A percentile compares a stretch with the other conserved stretches of the same genome.
phyloP scores from a whole-genome alignment of 1,140 invertebrate species.

The Muscidifurax raptorellus region DNA sequence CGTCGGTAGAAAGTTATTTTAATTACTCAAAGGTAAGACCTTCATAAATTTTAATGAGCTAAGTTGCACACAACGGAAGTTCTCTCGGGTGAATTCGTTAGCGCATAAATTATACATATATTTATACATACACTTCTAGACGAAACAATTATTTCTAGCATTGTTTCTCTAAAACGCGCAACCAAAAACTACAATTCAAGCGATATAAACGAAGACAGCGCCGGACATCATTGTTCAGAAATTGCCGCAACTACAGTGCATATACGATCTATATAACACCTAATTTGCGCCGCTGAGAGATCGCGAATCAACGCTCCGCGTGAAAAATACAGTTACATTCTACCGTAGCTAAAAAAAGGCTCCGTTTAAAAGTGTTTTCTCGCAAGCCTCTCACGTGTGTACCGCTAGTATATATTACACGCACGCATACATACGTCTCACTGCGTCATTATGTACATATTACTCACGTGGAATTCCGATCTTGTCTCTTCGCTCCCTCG shows the following conservation, averaged over 20 bases:
- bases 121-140: too few species aligned
- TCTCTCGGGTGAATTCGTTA: not conserved
- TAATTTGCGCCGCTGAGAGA: too few species aligned
- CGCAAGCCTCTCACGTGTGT: not conserved
- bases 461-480: slow-evolving; percentile 32
- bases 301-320: not conserved
- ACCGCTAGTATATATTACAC: not conserved
- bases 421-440: not conserved
- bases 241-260: too few species aligned
- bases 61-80: not conserved
- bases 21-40: not conserved
- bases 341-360: not conserved
- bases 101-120: too few species aligned
- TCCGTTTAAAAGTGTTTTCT: not conserved
- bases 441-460: too few species aligned
- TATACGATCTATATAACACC: not conserved
- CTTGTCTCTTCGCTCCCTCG: not conserved
- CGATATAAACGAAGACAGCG: too few species aligned
- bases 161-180: too few species aligned
- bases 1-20: not conserved
- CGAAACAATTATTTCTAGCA: too few species aligned
- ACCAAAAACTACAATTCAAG: too few species aligned
- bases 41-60: not conserved
- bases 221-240: too few species aligned
- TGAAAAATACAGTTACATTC: not conserved